Conservation (phyloP, 2,888 invertebrate species). For the Gnatocerus cornutus region DNA sequence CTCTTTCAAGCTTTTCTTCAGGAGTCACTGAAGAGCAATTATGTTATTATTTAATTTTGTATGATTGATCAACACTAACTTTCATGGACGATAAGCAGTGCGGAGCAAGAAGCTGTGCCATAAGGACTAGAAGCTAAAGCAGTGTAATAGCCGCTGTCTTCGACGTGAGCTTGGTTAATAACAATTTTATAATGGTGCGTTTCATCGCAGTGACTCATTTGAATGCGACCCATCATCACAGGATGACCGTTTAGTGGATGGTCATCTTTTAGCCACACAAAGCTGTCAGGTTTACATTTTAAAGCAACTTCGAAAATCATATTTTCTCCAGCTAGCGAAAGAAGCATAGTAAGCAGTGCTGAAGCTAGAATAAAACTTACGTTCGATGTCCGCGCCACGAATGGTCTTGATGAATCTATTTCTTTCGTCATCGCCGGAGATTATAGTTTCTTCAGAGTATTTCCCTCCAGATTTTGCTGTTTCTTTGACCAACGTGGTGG, state of each 20-base stretch:
- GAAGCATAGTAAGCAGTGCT: not conserved
- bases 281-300: constrained; percentile 76
- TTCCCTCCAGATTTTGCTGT: constrained; percentile 59
- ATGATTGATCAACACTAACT: constrained; percentile 74
- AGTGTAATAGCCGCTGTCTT: constrained; percentile 92
- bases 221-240: constrained; percentile 81
- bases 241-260: constrained; percentile 83
- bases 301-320: constrained; percentile 87
- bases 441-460: constrained; percentile 59
- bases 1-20: constrained; percentile 81
- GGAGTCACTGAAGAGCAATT: constrained; percentile 74
- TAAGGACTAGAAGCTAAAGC: constrained; percentile 88
- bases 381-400: constrained; percentile 84
- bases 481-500: constrained; percentile 43
- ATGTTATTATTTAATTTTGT: not conserved
- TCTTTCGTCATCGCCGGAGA: constrained; percentile 71
- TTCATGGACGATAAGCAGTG: constrained; percentile 89
- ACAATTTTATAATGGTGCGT: constrained; percentile 81
- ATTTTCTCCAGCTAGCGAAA: constrained; percentile 83
- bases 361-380: constrained; percentile 73
- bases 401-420: constrained; percentile 84
- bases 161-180: constrained; percentile 81
- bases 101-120: constrained; percentile 89
- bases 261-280: constrained; percentile 93
- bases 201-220: constrained; percentile 75